phyloP scores from a whole-genome alignment of 2,888 invertebrate genomes.

The Polymixis lichenea region DNA sequence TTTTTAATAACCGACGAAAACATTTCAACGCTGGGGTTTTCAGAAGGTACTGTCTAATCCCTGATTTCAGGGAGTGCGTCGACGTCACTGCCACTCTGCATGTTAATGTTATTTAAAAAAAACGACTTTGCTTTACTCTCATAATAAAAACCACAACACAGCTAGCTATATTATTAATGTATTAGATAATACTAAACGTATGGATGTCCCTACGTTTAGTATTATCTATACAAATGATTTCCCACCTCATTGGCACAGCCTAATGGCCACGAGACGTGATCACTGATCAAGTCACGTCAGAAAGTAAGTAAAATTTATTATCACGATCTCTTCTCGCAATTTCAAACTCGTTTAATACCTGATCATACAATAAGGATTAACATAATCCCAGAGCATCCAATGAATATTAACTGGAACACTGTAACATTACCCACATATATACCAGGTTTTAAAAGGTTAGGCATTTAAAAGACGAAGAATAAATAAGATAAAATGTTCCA shows the following conservation, averaged over 20 bases:
- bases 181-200: not conserved
- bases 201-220: not conserved
- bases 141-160: not conserved
- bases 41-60: too few relatives aligned
- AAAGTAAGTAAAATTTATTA: conserved; percentile 46
- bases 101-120: not conserved
- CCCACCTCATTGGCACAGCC: conserved; percentile 19
- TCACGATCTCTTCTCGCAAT: conserved; percentile 27
- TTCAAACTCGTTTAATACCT: conserved; percentile 53
- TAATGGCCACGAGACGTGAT: conserved; percentile 31
- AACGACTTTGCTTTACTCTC: not conserved
- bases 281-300: conserved; percentile 46
- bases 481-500: not conserved
- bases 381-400: conserved; percentile 47
- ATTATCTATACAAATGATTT: conserved; percentile 3
- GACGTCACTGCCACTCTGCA: too few relatives aligned
- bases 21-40: too few relatives aligned
- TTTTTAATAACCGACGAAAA: too few relatives aligned
- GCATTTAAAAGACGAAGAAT: conserved; percentile 1
- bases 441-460: not conserved
- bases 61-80: too few relatives aligned
- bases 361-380: conserved; percentile 61
- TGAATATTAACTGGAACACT: conserved; percentile 47
- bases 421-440: conserved; percentile 11
- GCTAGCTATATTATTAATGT: too few relatives aligned